Percentiles rank a stretch among this genome's conserved stretches.
These are phyloP conservation scores for Apodemia hepburni DNA, from an alignment of 2,888 invertebrate genomes.

Conservation along the genomic window DNA sequence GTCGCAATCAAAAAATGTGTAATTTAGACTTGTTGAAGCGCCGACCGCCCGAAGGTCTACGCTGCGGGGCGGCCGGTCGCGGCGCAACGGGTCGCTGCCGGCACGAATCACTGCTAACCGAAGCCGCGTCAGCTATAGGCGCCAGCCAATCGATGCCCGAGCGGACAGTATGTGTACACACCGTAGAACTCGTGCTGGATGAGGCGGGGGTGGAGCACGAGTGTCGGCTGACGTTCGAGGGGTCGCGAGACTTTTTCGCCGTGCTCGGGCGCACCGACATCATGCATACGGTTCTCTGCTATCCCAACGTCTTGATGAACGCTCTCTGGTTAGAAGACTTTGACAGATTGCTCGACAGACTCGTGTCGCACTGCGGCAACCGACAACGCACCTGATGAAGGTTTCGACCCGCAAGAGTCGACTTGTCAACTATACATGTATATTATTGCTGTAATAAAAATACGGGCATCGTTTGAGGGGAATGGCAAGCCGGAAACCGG, in stretches of 20 bases:
- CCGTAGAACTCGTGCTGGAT: constrained; percentile 7
- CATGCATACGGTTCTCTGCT: constrained; percentile 15
- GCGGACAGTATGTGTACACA: constrained; percentile 26
- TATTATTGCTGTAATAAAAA: background rate
- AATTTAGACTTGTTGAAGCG: constrained; percentile 14
- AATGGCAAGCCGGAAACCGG: too few species aligned
- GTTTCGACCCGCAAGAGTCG: background rate
- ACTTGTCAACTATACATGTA: background rate
- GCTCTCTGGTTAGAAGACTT: constrained; percentile 16
- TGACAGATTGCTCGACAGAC: constrained; percentile 14
- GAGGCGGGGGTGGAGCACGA: constrained; percentile 15
- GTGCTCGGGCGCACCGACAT: constrained; percentile 17
- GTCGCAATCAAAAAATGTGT: constrained; percentile 13
- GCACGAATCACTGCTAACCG: constrained; percentile 5
- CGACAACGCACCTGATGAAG: constrained; percentile 5
- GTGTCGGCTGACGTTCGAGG: constrained; percentile 10
- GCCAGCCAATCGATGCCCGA: constrained; percentile 1
- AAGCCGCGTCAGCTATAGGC: constrained; percentile 12
- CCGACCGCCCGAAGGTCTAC: constrained; percentile 13
- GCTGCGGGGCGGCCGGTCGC: constrained; percentile 10
- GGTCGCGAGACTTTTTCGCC: constrained; percentile 14
- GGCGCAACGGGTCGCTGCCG: background rate
- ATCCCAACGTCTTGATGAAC: constrained; percentile 16
- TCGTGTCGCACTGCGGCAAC: constrained; percentile 6
- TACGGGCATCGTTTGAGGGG: background rate